A percentile compares a stretch with the other conserved stretches of the same genome.
phyloP scores from a whole-genome alignment of 2,113 vertebrate species.

The Catharus bicknelli region DNA sequence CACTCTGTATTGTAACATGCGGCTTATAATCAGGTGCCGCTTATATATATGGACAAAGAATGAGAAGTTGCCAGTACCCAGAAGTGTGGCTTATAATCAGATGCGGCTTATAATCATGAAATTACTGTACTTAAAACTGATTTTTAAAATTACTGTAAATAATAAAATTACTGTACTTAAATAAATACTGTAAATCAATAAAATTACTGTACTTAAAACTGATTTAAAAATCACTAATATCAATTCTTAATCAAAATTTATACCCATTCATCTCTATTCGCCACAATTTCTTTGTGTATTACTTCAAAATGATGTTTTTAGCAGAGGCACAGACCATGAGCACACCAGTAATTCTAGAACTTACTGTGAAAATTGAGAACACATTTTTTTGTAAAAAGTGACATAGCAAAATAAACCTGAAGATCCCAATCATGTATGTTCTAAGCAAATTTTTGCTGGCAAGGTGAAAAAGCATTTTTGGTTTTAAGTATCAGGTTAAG shows the following conservation, averaged over 20 bases:
- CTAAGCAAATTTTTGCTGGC: neutral
- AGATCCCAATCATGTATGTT: neutral
- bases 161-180: too few species aligned
- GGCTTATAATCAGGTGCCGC: too few species aligned
- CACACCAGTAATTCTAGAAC: neutral
- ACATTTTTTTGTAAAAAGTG: neutral
- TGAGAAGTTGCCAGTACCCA: too few species aligned
- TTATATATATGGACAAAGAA: too few species aligned
- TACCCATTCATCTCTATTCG: neutral
- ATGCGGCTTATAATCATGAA: too few species aligned
- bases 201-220: neutral
- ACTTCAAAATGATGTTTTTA: neutral
- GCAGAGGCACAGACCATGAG: neutral
- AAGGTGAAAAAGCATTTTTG: neutral
- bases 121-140: too few species aligned
- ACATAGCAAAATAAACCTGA: neutral
- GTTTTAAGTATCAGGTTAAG: neutral
- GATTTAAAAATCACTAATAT: neutral
- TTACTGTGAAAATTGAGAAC: neutral
- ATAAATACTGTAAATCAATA: too few species aligned
- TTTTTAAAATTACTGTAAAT: too few species aligned
- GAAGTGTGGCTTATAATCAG: too few species aligned
- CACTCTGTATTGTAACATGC: too few species aligned
- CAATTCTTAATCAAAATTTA: neutral
- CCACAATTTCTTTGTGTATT: neutral